Evolutionary conservation across 2,113 vertebrate species (phyloP), one percentile per base, ranked within the genome.

Genomic region (Callopanchax toddi): DNA sequence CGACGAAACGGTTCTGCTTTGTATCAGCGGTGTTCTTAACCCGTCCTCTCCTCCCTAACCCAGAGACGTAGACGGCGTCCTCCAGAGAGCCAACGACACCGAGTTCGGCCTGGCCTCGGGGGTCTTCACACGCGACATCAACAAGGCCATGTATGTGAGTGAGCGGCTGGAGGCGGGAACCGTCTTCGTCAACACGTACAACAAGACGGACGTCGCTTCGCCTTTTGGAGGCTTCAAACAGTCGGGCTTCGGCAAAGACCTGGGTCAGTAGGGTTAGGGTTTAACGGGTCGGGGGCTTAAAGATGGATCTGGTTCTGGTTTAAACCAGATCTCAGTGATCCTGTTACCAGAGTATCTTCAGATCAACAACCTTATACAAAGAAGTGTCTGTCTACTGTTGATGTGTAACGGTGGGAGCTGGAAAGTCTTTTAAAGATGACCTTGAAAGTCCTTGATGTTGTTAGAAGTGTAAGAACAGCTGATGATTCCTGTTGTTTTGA

Each of bases 211-310:
- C 0, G 97, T 99, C 70, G 97, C 97, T 0, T 91, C 95, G 4
- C 97, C 97, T 0, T 99, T 99, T 16, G 97, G 97, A 21, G 97
- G 97, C 50, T 96, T 99, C 76, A 99, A 99, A 66, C 94, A 98
- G 63, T 99, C 97, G 0, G 97, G 97, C 40, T 99, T 99, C 11
- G 97, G 97, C 29, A 99, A 99, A 90, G 97, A 99, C 87, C 93
- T 99, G 11, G 97, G 97, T 99, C 39, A 77, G 87, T 63, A 8
- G n/a, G n/a, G n/a, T n/a, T n/a, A n/a, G n/a, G n/a, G n/a, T n/a
- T 13, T 23, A 43, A 26, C 7, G 0, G 13, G 5, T 11, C 1
- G 0, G 16, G 52, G 29, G 21, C n/a, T 6, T 2, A 5, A 15
- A 4, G 5, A n/a, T 37, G 17, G 12, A 1, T 7, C 9, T 32